A percentile compares a stretch with the other conserved stretches of the same genome.
These are phyloP conservation scores for Zaprionus inermis DNA, from an alignment of 1,140 invertebrate genomes.

Conservation along the genomic window DNA sequence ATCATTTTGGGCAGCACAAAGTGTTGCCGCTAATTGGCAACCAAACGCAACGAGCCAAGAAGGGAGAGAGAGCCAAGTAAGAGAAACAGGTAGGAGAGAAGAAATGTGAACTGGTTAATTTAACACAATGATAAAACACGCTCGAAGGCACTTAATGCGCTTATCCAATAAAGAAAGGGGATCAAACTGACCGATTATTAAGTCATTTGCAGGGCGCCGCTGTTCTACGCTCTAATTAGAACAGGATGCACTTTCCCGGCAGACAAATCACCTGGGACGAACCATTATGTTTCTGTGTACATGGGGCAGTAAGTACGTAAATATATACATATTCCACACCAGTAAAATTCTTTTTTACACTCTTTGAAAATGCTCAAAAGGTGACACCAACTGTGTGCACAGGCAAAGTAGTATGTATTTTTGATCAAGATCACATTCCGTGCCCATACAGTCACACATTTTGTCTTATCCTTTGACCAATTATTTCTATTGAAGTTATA, in stretches of 20 bases:
- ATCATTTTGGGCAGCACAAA: constrained; percentile 23
- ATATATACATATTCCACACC: not conserved
- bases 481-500: no score
- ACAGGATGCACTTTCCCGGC: constrained; percentile 55
- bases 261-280: constrained; percentile 24
- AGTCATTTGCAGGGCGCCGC: constrained; percentile 49
- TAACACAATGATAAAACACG: constrained; percentile 71
- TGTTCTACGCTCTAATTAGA: constrained; percentile 53
- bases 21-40: constrained; percentile 54
- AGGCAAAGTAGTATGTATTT: no score
- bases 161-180: constrained; percentile 22
- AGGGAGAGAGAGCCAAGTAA: constrained; percentile 14
- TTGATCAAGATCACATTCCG: no score
- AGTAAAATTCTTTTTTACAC: no score
- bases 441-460: no score
- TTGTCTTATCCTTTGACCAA: no score
- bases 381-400: no score
- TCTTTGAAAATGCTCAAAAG: no score
- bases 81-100: constrained; percentile 12
- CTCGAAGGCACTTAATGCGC: constrained; percentile 43
- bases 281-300: not conserved
- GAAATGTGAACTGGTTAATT: constrained; percentile 64
- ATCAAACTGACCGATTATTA: constrained; percentile 51
- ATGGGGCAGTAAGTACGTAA: not conserved
- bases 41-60: constrained; percentile 16